Evolutionary conservation across 2,888 invertebrate species (phyloP).

Genomic region (Pyrocoelia pectoralis): DNA sequence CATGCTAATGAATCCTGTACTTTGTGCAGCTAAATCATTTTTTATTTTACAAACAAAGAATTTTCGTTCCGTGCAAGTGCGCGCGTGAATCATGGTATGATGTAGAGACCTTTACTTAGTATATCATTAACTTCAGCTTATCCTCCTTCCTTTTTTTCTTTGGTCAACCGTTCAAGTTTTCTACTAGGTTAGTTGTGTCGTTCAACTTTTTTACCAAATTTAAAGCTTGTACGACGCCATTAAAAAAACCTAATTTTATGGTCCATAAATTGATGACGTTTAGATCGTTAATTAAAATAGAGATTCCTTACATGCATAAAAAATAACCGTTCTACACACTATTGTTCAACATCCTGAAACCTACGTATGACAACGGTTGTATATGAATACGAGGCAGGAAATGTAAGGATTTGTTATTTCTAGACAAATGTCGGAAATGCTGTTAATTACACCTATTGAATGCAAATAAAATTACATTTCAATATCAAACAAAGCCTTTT

Average conservation of each 20-base stretch:
- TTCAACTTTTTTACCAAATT: too few species aligned
- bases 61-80: conserved; percentile 38
- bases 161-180: too few species aligned
- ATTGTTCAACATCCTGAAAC: conserved; percentile 15
- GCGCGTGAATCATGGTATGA: conserved; percentile 36
- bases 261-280: too few species aligned
- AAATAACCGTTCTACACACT: conserved; percentile 3
- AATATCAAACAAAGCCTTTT: conserved; percentile 2
- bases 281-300: too few species aligned
- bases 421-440: conserved; percentile 30
- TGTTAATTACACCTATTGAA: conserved; percentile 20
- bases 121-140: neutral
- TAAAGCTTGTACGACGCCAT: too few species aligned
- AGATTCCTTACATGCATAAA: conserved; percentile 1
- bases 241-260: too few species aligned
- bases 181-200: too few species aligned
- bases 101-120: conserved; percentile 1
- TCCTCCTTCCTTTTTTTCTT: too few species aligned
- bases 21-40: neutral
- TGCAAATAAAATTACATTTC: conserved; percentile 20
- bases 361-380: conserved; percentile 18
- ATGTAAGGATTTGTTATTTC: conserved; percentile 26
- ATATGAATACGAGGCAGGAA: conserved; percentile 29
- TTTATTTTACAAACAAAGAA: conserved; percentile 37
- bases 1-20: conserved; percentile 37